These are phyloP conservation scores for Cabera pusaria DNA, from an alignment of 2,888 invertebrate genomes.

Conservation along the genomic window DNA sequence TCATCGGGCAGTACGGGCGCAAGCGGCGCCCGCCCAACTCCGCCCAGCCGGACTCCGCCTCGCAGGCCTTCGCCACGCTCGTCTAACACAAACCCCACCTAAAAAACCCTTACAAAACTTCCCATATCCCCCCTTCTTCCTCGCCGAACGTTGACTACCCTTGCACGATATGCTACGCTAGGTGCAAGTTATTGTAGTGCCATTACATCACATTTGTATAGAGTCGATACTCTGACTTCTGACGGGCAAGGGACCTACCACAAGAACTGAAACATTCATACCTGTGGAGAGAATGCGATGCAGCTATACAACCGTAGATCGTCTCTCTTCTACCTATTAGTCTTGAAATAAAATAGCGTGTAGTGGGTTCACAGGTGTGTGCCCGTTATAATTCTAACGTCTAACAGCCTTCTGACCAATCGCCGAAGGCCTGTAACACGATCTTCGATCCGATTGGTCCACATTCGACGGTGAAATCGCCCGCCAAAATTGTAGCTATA, in stretches of 20 bases:
- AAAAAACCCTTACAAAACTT: not conserved
- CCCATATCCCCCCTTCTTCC: not conserved
- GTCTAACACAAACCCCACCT: slow-evolving; percentile 77
- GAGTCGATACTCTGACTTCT: too few relatives aligned
- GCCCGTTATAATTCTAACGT: slow-evolving; percentile 22
- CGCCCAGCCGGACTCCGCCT: slow-evolving; percentile 88
- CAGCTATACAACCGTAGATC: too few relatives aligned
- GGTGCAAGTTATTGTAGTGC: slow-evolving; percentile 49
- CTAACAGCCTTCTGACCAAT: slow-evolving; percentile 46
- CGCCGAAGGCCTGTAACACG: slow-evolving; percentile 39
- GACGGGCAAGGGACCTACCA: too few relatives aligned
- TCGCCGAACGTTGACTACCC: not conserved
- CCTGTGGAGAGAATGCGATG: too few relatives aligned
- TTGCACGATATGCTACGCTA: slow-evolving; percentile 14
- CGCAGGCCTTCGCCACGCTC: slow-evolving; percentile 93
- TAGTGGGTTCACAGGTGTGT: too few relatives aligned
- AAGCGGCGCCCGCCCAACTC: slow-evolving; percentile 84
- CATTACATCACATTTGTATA: slow-evolving; percentile 56
- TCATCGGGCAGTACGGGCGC: slow-evolving; percentile 98
- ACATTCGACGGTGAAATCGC: slow-evolving; percentile 47
- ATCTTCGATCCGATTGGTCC: slow-evolving; percentile 54
- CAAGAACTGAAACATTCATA: too few relatives aligned
- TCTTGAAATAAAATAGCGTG: too few relatives aligned
- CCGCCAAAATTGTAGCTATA: slow-evolving; percentile 47
- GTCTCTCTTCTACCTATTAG: too few relatives aligned